Conservation (phyloP, 2,797 vertebrate genomes). For the Picus viridis region DNA sequence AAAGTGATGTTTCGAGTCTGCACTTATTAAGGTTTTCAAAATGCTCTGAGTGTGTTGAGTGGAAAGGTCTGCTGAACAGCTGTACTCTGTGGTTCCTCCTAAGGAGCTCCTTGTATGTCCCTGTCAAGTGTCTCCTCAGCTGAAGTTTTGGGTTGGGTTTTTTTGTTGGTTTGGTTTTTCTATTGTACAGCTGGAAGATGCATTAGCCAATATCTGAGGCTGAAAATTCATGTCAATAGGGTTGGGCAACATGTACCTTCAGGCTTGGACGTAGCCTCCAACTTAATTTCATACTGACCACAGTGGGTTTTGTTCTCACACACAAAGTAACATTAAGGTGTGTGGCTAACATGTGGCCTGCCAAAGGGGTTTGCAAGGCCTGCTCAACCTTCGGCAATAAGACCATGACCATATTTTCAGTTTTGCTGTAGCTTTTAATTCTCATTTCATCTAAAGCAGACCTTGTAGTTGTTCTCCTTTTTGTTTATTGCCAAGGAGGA, state of each 20-base stretch:
- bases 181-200: not conserved
- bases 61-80: not conserved
- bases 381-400: not conserved
- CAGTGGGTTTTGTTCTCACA: no score
- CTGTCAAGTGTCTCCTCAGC: not conserved
- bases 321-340: not conserved
- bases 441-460: not conserved
- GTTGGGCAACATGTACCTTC: not conserved
- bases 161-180: not conserved
- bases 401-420: not conserved
- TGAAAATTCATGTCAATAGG: not conserved
- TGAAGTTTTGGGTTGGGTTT: not conserved
- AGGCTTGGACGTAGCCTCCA: not conserved
- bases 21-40: not conserved
- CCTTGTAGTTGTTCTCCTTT: not conserved
- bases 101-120: not conserved
- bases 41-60: not conserved
- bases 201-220: not conserved
- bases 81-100: not conserved
- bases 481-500: not conserved
- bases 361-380: not conserved
- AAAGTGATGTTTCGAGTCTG: not conserved
- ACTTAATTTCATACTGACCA: not conserved
- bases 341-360: not conserved
- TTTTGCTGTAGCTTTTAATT: not conserved